Base-by-base conservation (phyloP, 2,113 vertebrate genomes). In the Choloepus hoffmanni region DNA sequence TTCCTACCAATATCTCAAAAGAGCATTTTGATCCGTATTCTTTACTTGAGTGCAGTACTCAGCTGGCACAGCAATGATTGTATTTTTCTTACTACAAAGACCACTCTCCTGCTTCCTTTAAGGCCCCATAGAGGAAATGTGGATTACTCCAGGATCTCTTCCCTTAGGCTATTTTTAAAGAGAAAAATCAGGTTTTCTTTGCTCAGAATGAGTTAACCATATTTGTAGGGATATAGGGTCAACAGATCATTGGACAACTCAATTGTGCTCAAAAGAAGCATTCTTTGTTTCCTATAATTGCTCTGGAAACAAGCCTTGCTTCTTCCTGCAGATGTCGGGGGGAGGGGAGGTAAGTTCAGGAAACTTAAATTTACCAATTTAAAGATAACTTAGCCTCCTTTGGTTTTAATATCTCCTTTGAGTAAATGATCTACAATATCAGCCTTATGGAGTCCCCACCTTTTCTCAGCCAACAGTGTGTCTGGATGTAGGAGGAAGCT, bases 61-160 rank as follows among this genome's bases (percentile, higher is more conserved):
- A 60, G 58, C 45, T 63, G 36, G 58, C n/a, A 28, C 2, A 81
- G 9, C 50, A 70, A n/a, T 65, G 85, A 85, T 43, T 63, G 15
- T 50, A 26, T 65, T 96, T 82, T 96, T 91, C 67, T 84, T 74
- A 43, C 67, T 70, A 88, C 65, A 55, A 92, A 76, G 33, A 33
- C 48, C 58, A 70, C 40, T 93, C 60, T 96, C 19, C n/a, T 87
- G 43, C 67, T 93, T 65, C 58, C 65, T 74, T 74, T 70, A 85
- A 92, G 62, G 67, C 88, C 13, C 8, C n/a, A 45, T 6, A 15
- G 60, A 76, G 24, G 43, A 90, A 85, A 79, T 67, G 18, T 33
- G 60, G 33, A 60, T 63, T 28, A 86, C 8, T 58, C 9, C 12
- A n/a, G 68, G 50, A 50, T 55, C 16, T 74, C 26, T 24, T 82